Evolutionary conservation across 2,888 invertebrate genomes (phyloP).

Genomic region (Sphaerophoria rueppellii): DNA sequence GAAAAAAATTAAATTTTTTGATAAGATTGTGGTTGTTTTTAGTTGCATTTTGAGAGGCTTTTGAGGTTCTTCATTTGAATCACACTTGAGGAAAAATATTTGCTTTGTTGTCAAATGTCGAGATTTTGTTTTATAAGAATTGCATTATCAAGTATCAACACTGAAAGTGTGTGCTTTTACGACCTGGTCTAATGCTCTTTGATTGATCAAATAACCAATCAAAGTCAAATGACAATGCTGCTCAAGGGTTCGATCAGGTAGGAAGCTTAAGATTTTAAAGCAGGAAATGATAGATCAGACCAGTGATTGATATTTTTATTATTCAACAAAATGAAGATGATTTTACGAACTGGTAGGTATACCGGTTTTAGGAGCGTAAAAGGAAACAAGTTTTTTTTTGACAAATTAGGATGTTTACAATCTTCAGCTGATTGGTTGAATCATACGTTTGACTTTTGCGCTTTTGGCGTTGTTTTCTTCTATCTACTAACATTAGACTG

Average conservation of each 20-base stretch:
- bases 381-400: neutral
- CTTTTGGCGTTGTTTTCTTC: neutral
- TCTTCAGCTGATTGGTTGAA: neutral
- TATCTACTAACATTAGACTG: neutral
- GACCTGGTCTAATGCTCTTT: neutral
- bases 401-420: neutral
- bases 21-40: neutral
- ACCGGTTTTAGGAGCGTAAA: neutral
- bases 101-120: constrained; percentile 24
- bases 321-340: neutral
- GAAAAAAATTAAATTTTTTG: constrained; percentile 42
- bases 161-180: neutral
- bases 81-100: constrained; percentile 13
- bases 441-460: neutral
- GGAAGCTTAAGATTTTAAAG: neutral
- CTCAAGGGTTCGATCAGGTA: neutral
- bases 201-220: neutral
- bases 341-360: neutral
- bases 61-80: neutral
- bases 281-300: constrained; percentile 26
- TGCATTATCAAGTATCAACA: neutral
- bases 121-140: constrained; percentile 16
- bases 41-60: neutral
- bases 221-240: neutral
- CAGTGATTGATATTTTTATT: constrained; percentile 6